Conservation (phyloP, 2,888 invertebrate species). For the Napeogenes sylphis region DNA sequence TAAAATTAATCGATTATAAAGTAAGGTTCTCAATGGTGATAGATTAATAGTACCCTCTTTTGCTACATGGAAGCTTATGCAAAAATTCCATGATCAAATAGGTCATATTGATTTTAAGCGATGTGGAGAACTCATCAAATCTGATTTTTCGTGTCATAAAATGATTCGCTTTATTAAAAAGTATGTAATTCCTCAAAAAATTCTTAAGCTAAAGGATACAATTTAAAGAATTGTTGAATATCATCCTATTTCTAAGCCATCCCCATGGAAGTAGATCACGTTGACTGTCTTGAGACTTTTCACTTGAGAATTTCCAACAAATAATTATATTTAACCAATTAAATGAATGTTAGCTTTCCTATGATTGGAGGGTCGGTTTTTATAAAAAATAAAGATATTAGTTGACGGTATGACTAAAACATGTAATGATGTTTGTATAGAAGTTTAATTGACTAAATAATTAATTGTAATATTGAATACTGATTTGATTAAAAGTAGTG, state of each 20-base stretch:
- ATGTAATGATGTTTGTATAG: no score
- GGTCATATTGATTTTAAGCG: no score
- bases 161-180: constrained; percentile 31
- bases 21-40: constrained; percentile 33
- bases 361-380: no score
- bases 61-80: constrained; percentile 37
- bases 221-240: constrained; percentile 29
- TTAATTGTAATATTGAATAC: no score
- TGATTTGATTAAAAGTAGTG: no score
- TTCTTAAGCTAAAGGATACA: constrained; percentile 39
- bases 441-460: no score
- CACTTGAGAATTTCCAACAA: no score
- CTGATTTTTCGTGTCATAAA: constrained; percentile 39
- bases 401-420: no score
- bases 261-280: constrained; percentile 30
- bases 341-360: no score
- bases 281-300: constrained; percentile 36
- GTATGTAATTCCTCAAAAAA: constrained; percentile 40
- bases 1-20: constrained; percentile 28
- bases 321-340: no score
- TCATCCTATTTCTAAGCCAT: constrained; percentile 34
- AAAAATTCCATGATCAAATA: constrained; percentile 44
- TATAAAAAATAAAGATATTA: no score
- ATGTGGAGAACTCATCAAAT: constrained; percentile 30
- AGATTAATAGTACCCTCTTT: constrained; percentile 39